Conservation (phyloP, 2,888 invertebrate genomes). For the Chouioia cunea region DNA sequence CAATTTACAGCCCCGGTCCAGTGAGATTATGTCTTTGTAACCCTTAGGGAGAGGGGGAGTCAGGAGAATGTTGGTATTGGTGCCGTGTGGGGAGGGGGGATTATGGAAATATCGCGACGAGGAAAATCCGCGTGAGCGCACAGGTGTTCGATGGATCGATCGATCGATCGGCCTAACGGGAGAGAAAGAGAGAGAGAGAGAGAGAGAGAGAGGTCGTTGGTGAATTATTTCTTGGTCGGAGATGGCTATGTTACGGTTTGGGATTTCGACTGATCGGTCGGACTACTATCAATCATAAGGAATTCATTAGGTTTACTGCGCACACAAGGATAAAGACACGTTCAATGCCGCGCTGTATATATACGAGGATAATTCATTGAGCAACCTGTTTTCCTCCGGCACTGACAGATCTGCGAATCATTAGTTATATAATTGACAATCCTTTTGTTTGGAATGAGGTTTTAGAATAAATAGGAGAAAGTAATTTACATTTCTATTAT, state of each 20-base stretch:
- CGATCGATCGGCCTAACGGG: neutral
- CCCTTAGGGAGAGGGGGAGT: neutral
- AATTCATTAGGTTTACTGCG: too few relatives aligned
- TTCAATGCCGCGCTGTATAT: too few relatives aligned
- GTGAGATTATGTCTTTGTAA: slow-evolving; percentile 7
- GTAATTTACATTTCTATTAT: too few relatives aligned
- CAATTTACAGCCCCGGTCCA: neutral
- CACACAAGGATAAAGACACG: too few relatives aligned
- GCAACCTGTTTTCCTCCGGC: too few relatives aligned
- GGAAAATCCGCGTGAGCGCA: neutral
- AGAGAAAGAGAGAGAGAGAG: slow-evolving; percentile 3
- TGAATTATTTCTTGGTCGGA: slow-evolving; percentile 11
- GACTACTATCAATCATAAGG: too few relatives aligned
- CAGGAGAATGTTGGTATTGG: slow-evolving; percentile 34
- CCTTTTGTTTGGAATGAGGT: too few relatives aligned
- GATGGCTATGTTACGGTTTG: neutral
- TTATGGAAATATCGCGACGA: slow-evolving; percentile 30
- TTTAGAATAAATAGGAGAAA: too few relatives aligned
- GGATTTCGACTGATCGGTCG: too few relatives aligned
- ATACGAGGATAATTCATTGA: too few relatives aligned
- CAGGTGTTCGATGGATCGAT: neutral
- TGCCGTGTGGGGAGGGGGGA: neutral
- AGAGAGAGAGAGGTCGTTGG: slow-evolving; percentile 15
- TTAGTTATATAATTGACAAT: neutral
- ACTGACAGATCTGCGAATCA: too few relatives aligned